Conservation (phyloP, 2,113 vertebrate genomes). For the Pongo abelii region DNA sequence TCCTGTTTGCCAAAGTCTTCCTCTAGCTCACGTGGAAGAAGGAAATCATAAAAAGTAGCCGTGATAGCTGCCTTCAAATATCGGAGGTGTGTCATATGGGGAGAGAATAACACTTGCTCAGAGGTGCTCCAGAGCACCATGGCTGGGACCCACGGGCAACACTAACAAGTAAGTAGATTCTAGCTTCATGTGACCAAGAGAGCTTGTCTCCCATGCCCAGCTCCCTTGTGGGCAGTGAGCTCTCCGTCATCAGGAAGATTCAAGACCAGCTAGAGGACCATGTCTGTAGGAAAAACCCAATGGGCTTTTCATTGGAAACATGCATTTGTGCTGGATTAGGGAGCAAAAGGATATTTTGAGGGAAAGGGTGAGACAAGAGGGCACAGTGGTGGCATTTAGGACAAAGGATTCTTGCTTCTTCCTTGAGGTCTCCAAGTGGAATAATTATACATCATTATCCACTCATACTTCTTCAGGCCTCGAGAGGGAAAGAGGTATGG, state of each 20-base stretch:
- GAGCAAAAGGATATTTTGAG: not conserved
- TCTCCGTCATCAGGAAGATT: not conserved
- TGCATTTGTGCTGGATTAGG: not conserved
- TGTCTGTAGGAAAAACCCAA: not conserved
- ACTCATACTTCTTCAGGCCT: not conserved
- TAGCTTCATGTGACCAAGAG: not conserved
- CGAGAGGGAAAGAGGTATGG: not conserved
- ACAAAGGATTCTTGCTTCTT: not conserved
- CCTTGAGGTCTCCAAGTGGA: not conserved
- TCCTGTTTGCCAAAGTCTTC: slow-evolving; percentile 26
- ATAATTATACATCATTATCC: not conserved
- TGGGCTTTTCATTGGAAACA: not conserved
- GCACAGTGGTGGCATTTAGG: not conserved
- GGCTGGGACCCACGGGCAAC: not conserved
- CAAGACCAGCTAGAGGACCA: not conserved
- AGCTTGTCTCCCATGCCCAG: not conserved
- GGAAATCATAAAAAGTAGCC: slow-evolving; percentile 33
- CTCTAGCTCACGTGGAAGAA: not conserved
- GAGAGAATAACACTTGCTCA: slow-evolving; percentile 1
- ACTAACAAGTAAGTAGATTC: not conserved
- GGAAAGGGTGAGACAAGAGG: not conserved
- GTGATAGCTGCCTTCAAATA: slow-evolving; percentile 29
- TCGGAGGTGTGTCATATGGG: not conserved
- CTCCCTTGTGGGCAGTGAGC: not conserved
- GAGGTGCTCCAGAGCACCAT: not conserved